Conservation (phyloP, 2,113 vertebrate genomes). For the Peromyscus polionotus region DNA sequence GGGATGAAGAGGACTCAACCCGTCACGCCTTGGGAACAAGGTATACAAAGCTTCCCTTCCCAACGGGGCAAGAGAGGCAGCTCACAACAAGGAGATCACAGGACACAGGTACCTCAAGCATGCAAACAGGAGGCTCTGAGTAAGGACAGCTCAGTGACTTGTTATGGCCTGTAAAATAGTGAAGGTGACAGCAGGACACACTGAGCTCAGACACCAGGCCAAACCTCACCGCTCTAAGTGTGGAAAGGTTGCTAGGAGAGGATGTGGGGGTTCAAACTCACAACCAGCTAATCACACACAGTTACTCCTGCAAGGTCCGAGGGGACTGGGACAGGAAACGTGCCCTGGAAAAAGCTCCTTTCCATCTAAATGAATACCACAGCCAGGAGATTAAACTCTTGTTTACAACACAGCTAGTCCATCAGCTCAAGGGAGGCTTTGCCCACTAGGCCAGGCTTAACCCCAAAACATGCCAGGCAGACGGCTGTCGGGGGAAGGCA, state of each 20-base stretch:
- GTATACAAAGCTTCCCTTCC: neutral
- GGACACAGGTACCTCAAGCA: neutral
- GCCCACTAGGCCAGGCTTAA: neutral
- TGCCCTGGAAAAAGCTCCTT: neutral
- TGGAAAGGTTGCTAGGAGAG: neutral
- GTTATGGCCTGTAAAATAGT: neutral
- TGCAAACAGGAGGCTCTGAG: neutral
- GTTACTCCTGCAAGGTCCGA: neutral
- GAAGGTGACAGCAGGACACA: constrained; percentile 3
- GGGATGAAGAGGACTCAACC: neutral
- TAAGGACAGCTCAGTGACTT: constrained; percentile 1
- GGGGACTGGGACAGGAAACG: neutral
- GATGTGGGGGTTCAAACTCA: neutral
- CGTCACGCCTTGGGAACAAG: neutral
- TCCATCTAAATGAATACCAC: neutral
- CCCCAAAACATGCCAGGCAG: neutral
- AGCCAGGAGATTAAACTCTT: neutral
- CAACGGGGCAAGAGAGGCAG: neutral
- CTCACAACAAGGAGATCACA: neutral
- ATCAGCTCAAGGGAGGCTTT: neutral
- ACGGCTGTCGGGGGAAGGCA: neutral
- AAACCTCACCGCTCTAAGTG: neutral
- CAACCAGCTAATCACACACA: neutral
- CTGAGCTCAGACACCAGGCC: neutral
- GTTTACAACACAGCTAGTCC: neutral